Base-by-base conservation (phyloP, 2,113 vertebrate species). In the Furnarius figulus region DNA sequence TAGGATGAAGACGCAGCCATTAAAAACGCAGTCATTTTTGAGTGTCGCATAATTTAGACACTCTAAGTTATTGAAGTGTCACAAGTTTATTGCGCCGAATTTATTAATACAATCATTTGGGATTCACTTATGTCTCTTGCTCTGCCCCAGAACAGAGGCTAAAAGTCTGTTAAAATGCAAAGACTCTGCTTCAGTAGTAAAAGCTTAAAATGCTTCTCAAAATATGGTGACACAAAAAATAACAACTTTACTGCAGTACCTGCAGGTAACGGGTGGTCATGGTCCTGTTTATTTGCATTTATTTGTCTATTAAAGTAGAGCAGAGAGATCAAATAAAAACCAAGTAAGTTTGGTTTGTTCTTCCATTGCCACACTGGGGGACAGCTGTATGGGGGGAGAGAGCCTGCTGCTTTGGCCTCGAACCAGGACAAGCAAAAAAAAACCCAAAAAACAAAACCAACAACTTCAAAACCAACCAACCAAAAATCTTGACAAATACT, bases 31-130 rank as follows among this genome's bases (percentile, higher is more conserved):
- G 82, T 98, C 82, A 94, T 97, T 98, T 97, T 87, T 96, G 95
- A 97, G 95, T 97, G 91, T 95, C 88, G 0, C 81, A 90, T 97
- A 94, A 97, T 97, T 97, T 97, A 97, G 97, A 97, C 95, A 95
- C 93, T 95, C 80, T 79, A 97, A 97, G 93, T 97, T 97, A 97
- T 96, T 94, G 91, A 95, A 89, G 66, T 97, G 96, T 93, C 96
- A 87, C 9, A 23, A 96, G 93, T 97, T 98, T 97, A 97, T 96
- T 96, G 89, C 87, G 81, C 52, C 76, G 95, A 67, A 96, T 98
- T 98, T 98, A 98, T 98, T 97, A 97, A 97, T 91, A 84, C 96
- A 97, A 30, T 95, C 94, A 92, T 93, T 89, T 88, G 89, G 97
- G 85, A 97, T 97, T 98, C 96, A 92, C 65, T 91, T 84, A 72